Base-by-base conservation (phyloP, 2,113 vertebrate genomes). In the Ciconia maguari region DNA sequence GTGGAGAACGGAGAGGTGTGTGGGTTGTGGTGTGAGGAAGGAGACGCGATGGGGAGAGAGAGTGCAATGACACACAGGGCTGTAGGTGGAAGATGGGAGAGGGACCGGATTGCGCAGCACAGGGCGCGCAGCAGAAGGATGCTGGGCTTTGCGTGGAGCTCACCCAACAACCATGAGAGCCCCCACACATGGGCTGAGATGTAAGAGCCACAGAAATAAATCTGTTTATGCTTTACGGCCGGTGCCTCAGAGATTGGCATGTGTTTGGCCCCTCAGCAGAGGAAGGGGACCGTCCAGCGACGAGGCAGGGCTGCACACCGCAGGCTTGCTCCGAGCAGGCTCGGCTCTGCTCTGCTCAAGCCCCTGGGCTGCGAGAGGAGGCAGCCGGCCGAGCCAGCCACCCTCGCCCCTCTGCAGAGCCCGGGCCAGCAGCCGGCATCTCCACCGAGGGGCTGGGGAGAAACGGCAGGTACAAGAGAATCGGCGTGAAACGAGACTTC, bases 231-330 rank as follows among this genome's bases (percentile, higher is more conserved):
- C 26, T 41, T 70, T 16, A 27, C 41, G 24, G 61, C 13, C 36
- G 10, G 58, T 7, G 27, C 51, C 42, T 26, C 7, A 8, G 66
- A 36, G 51, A 30, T 2, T 0, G 2, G 25, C 0, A 2, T 6
- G 32, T 5, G 11, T 44, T 58, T 24, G 48, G 22, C 22, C 24
- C 44, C 64, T 51, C 29, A 15, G 57, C 29, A 74, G 20, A 26
- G 48, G 19, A 70, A 41, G 18, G 21, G 20, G 26, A 76, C 16
- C 0, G 0, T n/a, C 32, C 55, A 8, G 20, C 2, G 7, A 25
- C 3, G 3, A 66, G 65, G 75, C 54, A 62, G 41, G 34, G 52
- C 51, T 36, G 41, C 34, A 17, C 48, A 30, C 16, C 1, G 1
- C 29, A 8, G 38, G 26, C 18, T 34, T 22, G 18, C 57, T 27